Percentiles rank a stretch among this genome's conserved stretches.
phyloP scores from a whole-genome alignment of 2,888 invertebrate species.

The Eupithecia pulchellata region DNA sequence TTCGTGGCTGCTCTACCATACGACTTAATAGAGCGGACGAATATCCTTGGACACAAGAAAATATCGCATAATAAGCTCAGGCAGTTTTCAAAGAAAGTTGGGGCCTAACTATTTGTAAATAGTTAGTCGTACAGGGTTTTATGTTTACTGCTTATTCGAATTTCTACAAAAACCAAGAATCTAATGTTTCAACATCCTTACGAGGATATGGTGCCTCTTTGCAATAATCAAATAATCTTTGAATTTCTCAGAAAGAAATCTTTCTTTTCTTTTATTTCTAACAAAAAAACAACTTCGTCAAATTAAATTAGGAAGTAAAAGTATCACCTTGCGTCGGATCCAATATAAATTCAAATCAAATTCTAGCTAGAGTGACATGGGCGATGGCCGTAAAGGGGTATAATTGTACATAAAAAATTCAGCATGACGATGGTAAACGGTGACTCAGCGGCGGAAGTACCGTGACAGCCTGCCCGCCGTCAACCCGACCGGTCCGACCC shows the following conservation, averaged over 20 bases:
- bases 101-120: neutral
- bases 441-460: conserved; percentile 47
- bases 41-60: conserved; percentile 49
- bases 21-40: conserved; percentile 70
- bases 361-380: conserved; percentile 14
- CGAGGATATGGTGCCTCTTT: neutral
- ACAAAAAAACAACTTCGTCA: neutral
- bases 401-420: conserved; percentile 80
- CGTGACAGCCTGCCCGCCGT: conserved; percentile 42
- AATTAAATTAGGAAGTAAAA: neutral
- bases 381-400: conserved; percentile 56
- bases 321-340: neutral
- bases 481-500: conserved; percentile 48
- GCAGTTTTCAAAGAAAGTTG: neutral
- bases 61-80: conserved; percentile 7
- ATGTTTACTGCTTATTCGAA: neutral
- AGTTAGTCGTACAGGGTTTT: neutral
- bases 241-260: neutral
- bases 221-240: too few species aligned
- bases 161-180: neutral
- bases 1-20: conserved; percentile 48
- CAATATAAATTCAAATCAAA: conserved; percentile 12
- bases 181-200: neutral
- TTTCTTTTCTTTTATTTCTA: neutral
- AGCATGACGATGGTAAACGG: conserved; percentile 57